Percentiles rank a stretch among this genome's conserved stretches.
These are phyloP conservation scores for Calycopis cecrops DNA, from an alignment of 1,140 invertebrate genomes.

Conservation along the genomic window DNA sequence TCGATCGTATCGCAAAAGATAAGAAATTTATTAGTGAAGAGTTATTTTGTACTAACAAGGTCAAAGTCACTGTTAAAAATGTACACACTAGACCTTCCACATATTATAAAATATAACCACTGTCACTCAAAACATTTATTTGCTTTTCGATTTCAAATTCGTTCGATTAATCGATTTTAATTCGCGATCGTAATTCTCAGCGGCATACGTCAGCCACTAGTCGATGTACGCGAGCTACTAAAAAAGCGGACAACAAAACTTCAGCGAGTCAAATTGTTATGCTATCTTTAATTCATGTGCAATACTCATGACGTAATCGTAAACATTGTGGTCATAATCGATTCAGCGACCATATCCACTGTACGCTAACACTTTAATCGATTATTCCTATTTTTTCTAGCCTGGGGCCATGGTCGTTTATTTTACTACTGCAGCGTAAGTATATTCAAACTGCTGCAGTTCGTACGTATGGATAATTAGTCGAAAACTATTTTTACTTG, in stretches of 20 bases:
- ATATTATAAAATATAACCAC: slow-evolving; percentile 27
- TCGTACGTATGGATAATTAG: no score
- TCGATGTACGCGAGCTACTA: slow-evolving; percentile 52
- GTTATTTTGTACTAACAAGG: no score
- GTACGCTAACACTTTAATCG: not conserved
- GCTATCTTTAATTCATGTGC: slow-evolving; percentile 22
- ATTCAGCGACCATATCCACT: slow-evolving; percentile 4
- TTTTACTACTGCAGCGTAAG: no score
- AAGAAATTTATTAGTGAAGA: no score
- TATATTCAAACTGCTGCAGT: no score
- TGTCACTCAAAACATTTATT: slow-evolving; percentile 41
- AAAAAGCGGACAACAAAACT: slow-evolving; percentile 33
- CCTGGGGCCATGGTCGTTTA: no score
- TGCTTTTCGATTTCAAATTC: slow-evolving; percentile 37
- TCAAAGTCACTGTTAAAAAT: not conserved
- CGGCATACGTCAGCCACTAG: slow-evolving; percentile 31
- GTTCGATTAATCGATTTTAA: slow-evolving; percentile 23
- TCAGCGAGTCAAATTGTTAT: slow-evolving; percentile 21
- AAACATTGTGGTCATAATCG: slow-evolving; percentile 14
- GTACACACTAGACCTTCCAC: slow-evolving; percentile 19
- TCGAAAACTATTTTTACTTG: no score
- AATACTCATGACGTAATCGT: slow-evolving; percentile 22
- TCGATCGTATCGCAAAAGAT: no score
- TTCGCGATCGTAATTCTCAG: slow-evolving; percentile 33
- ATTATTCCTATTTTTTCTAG: no score